phyloP scores from a whole-genome alignment of 2,113 vertebrate genomes.

The Acrocephalus kingi region DNA sequence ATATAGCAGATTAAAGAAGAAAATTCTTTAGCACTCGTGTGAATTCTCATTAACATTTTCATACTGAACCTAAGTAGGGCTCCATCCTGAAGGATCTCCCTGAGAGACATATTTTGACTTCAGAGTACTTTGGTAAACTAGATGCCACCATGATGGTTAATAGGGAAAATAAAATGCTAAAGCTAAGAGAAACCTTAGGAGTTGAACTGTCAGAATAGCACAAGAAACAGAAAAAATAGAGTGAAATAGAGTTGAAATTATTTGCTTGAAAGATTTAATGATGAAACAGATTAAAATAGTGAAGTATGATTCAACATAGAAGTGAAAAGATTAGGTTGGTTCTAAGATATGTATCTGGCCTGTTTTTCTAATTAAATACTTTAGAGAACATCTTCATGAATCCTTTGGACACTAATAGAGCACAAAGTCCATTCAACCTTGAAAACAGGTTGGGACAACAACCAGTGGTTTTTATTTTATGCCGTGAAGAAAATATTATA shows the following conservation, averaged over 20 bases:
- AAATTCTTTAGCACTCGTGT: neutral
- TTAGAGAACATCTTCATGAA: neutral
- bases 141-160: neutral
- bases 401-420: neutral
- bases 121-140: neutral
- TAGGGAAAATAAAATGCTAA: neutral
- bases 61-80: neutral
- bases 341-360: neutral
- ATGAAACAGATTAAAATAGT: neutral
- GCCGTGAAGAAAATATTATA: neutral
- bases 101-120: neutral
- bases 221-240: neutral
- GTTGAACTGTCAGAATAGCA: neutral
- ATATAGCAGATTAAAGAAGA: neutral
- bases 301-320: neutral
- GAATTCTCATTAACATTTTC: neutral
- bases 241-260: neutral
- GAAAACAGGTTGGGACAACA: neutral
- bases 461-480: neutral
- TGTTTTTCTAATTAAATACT: neutral
- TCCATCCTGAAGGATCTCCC: neutral
- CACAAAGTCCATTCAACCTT: neutral
- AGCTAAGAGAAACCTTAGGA: neutral
- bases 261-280: neutral
- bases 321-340: neutral